These are phyloP conservation scores for Sebastes diaconus DNA, from an alignment of 2,797 vertebrate species.

Conservation along the genomic window DNA sequence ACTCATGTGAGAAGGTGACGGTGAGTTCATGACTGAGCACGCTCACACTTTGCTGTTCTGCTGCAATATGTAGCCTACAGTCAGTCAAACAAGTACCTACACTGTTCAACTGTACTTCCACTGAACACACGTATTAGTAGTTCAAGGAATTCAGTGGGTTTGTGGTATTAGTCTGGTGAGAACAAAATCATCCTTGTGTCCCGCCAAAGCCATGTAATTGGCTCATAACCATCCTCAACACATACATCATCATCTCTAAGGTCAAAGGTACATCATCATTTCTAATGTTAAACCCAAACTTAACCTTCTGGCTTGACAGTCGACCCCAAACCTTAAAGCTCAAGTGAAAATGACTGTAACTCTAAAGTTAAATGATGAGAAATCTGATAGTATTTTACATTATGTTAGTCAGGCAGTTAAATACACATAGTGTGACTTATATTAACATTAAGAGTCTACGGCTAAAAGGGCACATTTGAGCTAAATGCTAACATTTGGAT, in stretches of 20 bases:
- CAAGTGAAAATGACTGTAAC: not conserved
- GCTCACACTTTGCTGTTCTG: conserved; percentile 3
- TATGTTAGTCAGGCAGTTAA: not conserved
- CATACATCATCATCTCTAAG: not conserved
- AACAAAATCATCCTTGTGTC: conserved; percentile 8
- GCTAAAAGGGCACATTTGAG: not conserved
- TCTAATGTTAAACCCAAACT: not conserved
- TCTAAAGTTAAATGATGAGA: not conserved
- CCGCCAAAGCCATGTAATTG: not conserved
- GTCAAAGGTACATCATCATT: not conserved
- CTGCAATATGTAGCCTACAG: conserved; percentile 11
- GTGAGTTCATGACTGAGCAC: conserved; percentile 37
- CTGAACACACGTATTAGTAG: not conserved
- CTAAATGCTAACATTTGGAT: not conserved
- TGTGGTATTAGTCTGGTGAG: conserved; percentile 12
- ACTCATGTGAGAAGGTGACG: conserved; percentile 42
- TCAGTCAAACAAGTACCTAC: not conserved
- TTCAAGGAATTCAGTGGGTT: not conserved
- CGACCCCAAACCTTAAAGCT: not conserved
- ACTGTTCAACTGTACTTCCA: not conserved
- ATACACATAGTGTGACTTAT: not conserved
- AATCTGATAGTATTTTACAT: not conserved
- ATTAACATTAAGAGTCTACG: not conserved
- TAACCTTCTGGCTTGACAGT: not conserved
- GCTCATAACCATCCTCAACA: conserved; percentile 15